Evolutionary conservation across 2,797 vertebrate species (phyloP), one percentile per base, ranked within the genome.

Genomic region (Gambelia wislizenii): DNA sequence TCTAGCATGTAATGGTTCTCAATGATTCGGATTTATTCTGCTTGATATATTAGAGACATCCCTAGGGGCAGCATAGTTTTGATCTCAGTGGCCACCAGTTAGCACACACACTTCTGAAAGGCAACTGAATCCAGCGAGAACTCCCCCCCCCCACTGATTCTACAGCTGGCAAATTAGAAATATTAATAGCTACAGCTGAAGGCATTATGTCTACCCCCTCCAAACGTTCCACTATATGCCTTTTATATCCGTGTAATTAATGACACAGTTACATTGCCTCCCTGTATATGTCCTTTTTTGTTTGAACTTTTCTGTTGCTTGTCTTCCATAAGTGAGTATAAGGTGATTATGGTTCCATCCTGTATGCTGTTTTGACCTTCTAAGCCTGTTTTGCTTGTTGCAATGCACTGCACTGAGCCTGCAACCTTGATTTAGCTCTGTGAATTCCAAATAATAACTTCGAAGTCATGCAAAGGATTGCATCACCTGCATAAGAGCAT

Each of bases 341-440:
- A 82, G 92, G 87, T 42, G 92, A 88, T 95, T 77, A 8, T 67
- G 54, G 94, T 94, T 92, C 92, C 80, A 77, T 47, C 77, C 84
- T 25, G 88, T 87, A 85, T 44, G 54, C 42, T 52, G 13, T 93
- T 85, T 88, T 95, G 95, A 94, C 90, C 91, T 16, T 72, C 92
- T 93, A 88, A 88, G 85, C 90, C 91, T 91, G 16, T 94, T 95
- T 95, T 91, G 52, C 94, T 96, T 94, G 94, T 94, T 95, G 94
- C 89, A 91, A 80, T 75, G 94, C 89, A 81, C 86, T 72, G 12
- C 89, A 76, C 52, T 81, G 59, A 87, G 90, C 90, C 83, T 49
- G 83, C 13, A 20, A 90, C 80, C 10, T 83, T 69, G 84, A 42
- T 87, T 93, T 9, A 0, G n/a, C 87, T 85, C 13, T 14, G 8